Conservation (phyloP, 35 echinoderm and acorn worm species). For the Anneissia japonica region DNA sequence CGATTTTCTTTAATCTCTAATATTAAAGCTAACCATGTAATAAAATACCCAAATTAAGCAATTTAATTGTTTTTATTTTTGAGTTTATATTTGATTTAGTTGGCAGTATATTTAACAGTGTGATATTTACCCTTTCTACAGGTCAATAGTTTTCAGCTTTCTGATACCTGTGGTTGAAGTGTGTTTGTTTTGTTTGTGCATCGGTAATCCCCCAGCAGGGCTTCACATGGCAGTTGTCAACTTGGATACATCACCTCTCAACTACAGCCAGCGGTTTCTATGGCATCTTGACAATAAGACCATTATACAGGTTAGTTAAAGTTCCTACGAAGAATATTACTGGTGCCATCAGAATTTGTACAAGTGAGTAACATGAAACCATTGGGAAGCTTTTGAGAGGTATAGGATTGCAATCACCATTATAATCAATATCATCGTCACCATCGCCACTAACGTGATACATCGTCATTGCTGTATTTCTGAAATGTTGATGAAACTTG, state of each 20-base stretch:
- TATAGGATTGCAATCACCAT: no score
- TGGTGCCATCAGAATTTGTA: background rate
- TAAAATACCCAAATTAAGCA: no score
- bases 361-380: background rate
- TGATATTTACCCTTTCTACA: slow-evolving; percentile 27
- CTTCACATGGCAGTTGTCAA: slow-evolving; percentile 74
- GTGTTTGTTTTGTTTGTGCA: slow-evolving; percentile 69
- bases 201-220: slow-evolving; percentile 57
- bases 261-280: slow-evolving; percentile 48
- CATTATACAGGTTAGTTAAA: slow-evolving; percentile 59
- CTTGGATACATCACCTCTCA: slow-evolving; percentile 7
- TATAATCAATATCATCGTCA: no score
- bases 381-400: no score
- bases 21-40: no score
- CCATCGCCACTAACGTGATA: no score
- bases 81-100: no score
- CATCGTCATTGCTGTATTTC: background rate
- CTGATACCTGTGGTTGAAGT: slow-evolving; percentile 74
- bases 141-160: slow-evolving; percentile 62
- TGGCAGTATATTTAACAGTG: no score
- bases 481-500: background rate
- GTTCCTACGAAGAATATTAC: background rate
- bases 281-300: slow-evolving; percentile 37
- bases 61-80: no score
- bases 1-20: no score